A percentile compares a stretch with the other conserved stretches of the same genome.
Evolutionary conservation across 2,888 invertebrate species (phyloP).

Genomic region (Drosophila greeni): DNA sequence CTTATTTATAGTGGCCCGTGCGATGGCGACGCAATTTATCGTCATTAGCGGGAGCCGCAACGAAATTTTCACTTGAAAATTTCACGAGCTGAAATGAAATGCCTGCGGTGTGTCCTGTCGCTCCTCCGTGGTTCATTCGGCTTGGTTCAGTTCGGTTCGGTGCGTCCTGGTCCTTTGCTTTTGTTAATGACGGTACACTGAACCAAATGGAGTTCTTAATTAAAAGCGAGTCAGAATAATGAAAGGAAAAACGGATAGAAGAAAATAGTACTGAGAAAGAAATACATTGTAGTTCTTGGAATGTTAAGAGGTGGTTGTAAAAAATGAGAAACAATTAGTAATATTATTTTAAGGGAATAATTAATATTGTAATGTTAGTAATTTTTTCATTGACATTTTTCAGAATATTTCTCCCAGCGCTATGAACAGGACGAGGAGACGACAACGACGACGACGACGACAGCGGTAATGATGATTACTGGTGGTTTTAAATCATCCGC

Average conservation of each 20-base stretch:
- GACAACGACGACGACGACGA: constrained; percentile 50
- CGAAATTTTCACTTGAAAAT: constrained; percentile 70
- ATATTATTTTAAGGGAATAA: no score
- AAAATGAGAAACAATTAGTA: no score
- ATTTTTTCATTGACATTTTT: no score
- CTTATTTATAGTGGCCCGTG: constrained; percentile 68
- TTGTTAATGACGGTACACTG: constrained; percentile 45
- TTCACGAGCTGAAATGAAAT: constrained; percentile 67
- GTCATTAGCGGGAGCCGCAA: constrained; percentile 65
- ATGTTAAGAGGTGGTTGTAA: no score
- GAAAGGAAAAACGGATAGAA: background rate
- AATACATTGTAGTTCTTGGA: background rate
- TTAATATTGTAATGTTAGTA: no score
- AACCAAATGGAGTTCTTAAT: background rate
- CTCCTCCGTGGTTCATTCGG: constrained; percentile 31
- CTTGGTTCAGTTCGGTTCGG: constrained; percentile 5
- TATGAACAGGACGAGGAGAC: constrained; percentile 17
- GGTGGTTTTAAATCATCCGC: constrained; percentile 74
- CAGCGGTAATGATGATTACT: constrained; percentile 72
- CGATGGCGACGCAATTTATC: constrained; percentile 66
- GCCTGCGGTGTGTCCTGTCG: constrained; percentile 59
- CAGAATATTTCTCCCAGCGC: background rate
- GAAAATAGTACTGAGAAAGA: no score
- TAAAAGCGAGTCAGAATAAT: background rate
- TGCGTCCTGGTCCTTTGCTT: constrained; percentile 27